Percentiles rank a stretch among this genome's conserved stretches.
Evolutionary conservation across 2,888 invertebrate genomes (phyloP).

Genomic region (Apodemia duryi): DNA sequence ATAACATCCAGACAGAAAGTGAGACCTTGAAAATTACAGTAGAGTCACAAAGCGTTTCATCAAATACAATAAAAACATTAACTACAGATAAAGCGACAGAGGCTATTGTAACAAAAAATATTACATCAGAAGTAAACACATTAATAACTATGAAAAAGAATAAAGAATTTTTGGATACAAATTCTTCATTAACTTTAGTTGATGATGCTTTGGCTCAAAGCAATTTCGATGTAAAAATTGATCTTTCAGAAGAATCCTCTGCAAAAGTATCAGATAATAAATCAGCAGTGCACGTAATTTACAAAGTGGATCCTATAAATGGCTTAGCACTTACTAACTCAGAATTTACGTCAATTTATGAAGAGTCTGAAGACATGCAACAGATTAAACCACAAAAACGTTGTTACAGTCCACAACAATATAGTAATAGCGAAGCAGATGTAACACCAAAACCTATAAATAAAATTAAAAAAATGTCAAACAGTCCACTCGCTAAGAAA

Average conservation of each 20-base stretch:
- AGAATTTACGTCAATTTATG: conserved; percentile 36
- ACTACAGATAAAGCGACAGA: conserved; percentile 42
- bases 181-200: conserved; percentile 57
- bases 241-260: conserved; percentile 19
- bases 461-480: conserved; percentile 54
- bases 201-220: conserved; percentile 43
- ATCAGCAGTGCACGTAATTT: conserved; percentile 41
- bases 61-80: conserved; percentile 34
- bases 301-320: conserved; percentile 33
- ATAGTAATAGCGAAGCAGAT: conserved; percentile 34
- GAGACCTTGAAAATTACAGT: background rate
- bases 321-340: conserved; percentile 33
- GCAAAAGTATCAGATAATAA: conserved; percentile 19
- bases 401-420: conserved; percentile 42
- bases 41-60: conserved; percentile 27
- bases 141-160: conserved; percentile 58
- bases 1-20: background rate
- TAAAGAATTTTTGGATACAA: conserved; percentile 46
- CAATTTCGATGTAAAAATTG: conserved; percentile 31
- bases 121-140: conserved; percentile 52
- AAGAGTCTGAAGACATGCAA: conserved; percentile 22
- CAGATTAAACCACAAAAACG: conserved; percentile 46
- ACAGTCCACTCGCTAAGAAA: conserved; percentile 32
- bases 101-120: conserved; percentile 33
- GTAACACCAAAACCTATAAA: conserved; percentile 52